These are phyloP conservation scores for Parapsyche elsis DNA, from an alignment of 1,140 invertebrate species.

Conservation along the genomic window DNA sequence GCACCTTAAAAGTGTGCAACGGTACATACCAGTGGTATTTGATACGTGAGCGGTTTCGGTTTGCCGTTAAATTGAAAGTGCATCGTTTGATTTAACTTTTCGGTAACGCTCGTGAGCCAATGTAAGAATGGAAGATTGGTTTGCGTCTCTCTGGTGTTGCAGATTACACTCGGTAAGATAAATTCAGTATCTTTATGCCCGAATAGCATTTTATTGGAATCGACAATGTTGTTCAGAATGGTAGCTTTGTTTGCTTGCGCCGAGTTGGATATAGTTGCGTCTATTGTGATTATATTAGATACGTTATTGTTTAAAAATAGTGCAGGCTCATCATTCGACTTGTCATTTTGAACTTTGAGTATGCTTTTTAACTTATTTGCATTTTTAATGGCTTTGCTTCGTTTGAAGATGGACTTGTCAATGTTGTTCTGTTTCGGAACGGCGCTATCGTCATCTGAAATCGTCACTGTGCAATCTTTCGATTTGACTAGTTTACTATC, in stretches of 20 bases:
- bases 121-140: conserved; percentile 68
- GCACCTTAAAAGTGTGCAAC: no score
- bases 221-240: not conserved
- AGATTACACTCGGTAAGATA: not conserved
- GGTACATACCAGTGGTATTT: conserved; percentile 72
- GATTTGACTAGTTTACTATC: no score
- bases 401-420: not conserved
- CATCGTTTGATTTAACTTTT: conserved; percentile 83
- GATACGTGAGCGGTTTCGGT: conserved; percentile 78
- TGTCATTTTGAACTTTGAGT: not conserved
- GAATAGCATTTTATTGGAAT: not conserved
- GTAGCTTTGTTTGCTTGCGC: not conserved
- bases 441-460: not conserved
- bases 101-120: conserved; percentile 81
- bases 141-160: not conserved
- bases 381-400: not conserved
- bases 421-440: not conserved
- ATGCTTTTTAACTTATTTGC: not conserved
- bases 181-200: not conserved
- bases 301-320: conserved; percentile 1
- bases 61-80: conserved; percentile 80
- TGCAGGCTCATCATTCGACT: not conserved
- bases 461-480: not conserved
- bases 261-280: not conserved
- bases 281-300: not conserved